These are phyloP conservation scores for Phalacrocorax aristotelis DNA, from an alignment of 2,113 vertebrate genomes.

Conservation along the genomic window DNA sequence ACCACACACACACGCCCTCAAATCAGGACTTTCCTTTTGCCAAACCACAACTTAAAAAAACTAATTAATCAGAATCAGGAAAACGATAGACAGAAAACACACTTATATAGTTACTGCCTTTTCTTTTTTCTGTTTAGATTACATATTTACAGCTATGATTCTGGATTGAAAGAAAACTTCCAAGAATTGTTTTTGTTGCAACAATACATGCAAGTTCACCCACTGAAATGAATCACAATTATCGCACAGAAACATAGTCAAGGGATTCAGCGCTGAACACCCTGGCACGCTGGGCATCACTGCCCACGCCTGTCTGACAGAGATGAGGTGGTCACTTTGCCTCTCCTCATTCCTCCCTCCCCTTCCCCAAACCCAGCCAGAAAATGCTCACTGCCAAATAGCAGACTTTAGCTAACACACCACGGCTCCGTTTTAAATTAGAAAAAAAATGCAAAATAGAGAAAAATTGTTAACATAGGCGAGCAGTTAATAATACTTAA, in stretches of 20 bases:
- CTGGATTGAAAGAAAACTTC: not conserved
- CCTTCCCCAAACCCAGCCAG: not conserved
- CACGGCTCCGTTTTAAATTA: not conserved
- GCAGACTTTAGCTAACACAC: not conserved
- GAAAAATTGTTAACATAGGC: not conserved
- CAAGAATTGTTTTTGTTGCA: not conserved
- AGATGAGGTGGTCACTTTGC: not conserved
- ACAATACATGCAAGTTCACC: not conserved
- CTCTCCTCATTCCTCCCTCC: not conserved
- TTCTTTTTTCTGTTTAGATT: not conserved
- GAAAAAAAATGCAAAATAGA: not conserved
- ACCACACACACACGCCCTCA: not conserved
- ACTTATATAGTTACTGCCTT: not conserved
- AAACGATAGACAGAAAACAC: not conserved
- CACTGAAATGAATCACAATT: not conserved
- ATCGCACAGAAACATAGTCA: not conserved
- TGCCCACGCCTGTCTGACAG: not conserved
- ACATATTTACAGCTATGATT: not conserved
- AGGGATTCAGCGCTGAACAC: not conserved
- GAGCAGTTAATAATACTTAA: not conserved
- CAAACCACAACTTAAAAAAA: slow-evolving; percentile 16
- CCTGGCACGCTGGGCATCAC: not conserved
- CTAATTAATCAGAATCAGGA: not conserved
- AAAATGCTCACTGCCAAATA: not conserved
- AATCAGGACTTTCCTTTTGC: not conserved